Evolutionary conservation across 2,888 invertebrate genomes (phyloP), one percentile per base, ranked within the genome.

Genomic region (Himalopsyche anomala): DNA sequence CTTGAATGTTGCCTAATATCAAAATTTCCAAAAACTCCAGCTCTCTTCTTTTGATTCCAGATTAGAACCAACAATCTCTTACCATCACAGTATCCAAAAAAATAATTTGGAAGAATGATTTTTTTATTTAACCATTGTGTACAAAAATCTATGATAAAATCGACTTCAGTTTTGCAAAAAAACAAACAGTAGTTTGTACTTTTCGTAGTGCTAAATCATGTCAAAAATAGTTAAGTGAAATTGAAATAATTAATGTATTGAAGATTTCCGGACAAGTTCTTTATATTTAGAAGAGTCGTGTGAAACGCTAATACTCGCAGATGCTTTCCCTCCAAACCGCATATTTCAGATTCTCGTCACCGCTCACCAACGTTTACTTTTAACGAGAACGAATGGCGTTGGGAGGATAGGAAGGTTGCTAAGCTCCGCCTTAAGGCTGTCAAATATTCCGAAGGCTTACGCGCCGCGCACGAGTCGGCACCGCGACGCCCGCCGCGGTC

Each of bases 241-340:
- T 51, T 0, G 3, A 51, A 62, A 11, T 15, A 79, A 85, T 82
- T 79, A 36, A 82, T 85, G 28, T 69, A 85, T 79, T 82, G 38
- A 42, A 36, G 45, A 6, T 28, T 81, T 81, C 81, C 12, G 12
- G 9, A 40, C 15, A 40, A 17, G 17, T 36, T n/a, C n/a, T 80
- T 80, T 80, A 11, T 38, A 42, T 38, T 38, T 36, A 28, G 28
- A 80, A 4, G 42, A 80, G 17, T 80, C 36, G 40, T 80, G 5
- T 80, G 81, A 74, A 36, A 74, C n/a, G 56, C 56, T 56, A 56
- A 62, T 62, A 62, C 62, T 62, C 19, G 8, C 62, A 11, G 62
- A 62, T 62, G 19, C 62, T 62, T 62, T 62, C 51, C 51, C 0
- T 15, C 15, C 15, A 51, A 51, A 51, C 51, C 62, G 62, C 62